phyloP scores from a whole-genome alignment of 2,113 vertebrate species.

The Tautogolabrus adspersus region DNA sequence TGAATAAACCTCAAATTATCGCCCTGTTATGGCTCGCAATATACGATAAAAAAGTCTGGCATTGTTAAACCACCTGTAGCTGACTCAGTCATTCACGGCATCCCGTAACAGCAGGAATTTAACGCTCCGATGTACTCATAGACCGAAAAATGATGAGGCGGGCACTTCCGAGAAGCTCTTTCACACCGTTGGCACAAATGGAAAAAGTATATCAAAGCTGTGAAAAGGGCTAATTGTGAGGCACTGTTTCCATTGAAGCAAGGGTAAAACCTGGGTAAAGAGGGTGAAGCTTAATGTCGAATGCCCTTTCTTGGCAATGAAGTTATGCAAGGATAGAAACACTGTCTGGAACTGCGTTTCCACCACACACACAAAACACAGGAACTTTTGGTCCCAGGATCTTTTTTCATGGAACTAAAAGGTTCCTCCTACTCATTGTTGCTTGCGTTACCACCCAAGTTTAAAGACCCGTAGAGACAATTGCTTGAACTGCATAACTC shows the following conservation, averaged over 20 bases:
- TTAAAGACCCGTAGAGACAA: too few species aligned
- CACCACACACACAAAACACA: neutral
- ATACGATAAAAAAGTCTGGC: constrained; percentile 1
- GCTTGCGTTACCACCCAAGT: too few species aligned
- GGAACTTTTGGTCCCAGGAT: neutral
- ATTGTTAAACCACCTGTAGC: constrained; percentile 65
- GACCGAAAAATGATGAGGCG: constrained; percentile 32
- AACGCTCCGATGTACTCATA: constrained; percentile 5
- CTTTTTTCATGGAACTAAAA: too few species aligned
- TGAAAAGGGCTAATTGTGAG: constrained; percentile 35
- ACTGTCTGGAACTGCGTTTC: neutral
- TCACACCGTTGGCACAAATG: constrained; percentile 28
- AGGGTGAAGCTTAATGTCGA: constrained; percentile 4
- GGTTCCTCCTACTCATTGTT: too few species aligned
- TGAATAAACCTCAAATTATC: constrained; percentile 14
- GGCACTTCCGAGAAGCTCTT: constrained; percentile 21
- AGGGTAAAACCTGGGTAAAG: neutral
- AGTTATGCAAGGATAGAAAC: neutral
- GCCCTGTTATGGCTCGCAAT: neutral
- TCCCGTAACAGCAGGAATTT: constrained; percentile 19
- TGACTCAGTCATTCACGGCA: constrained; percentile 27
- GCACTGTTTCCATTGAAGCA: constrained; percentile 20
- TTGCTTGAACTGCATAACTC: too few species aligned
- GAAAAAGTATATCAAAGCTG: constrained; percentile 30
- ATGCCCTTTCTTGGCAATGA: neutral